Evolutionary conservation across 2,797 vertebrate genomes (phyloP).

Genomic region (Sitta carolinensis): DNA sequence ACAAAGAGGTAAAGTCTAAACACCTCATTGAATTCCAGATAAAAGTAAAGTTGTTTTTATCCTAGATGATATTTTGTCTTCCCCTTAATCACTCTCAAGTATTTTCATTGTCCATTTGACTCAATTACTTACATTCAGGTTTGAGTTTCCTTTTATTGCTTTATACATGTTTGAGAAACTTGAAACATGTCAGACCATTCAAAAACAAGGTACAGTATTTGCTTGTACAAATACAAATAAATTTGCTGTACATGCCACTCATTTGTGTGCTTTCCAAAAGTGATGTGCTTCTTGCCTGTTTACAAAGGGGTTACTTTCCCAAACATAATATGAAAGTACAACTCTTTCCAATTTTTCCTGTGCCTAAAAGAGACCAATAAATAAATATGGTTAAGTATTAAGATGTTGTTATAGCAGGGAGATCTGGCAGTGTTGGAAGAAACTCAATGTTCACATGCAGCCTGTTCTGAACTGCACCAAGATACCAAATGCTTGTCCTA

Average conservation of each 20-base stretch:
- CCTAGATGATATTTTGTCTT: neutral
- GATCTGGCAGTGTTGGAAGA: neutral
- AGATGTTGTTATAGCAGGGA: neutral
- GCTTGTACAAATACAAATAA: neutral
- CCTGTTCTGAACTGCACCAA: neutral
- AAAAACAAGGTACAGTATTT: neutral
- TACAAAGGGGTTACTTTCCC: neutral
- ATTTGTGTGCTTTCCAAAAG: neutral
- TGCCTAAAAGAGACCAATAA: neutral
- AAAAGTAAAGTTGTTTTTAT: neutral
- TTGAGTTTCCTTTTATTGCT: neutral
- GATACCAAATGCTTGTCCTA: neutral
- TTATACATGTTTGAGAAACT: neutral
- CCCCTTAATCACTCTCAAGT: neutral
- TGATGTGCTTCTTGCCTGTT: neutral
- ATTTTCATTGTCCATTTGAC: neutral
- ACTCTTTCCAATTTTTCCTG: neutral
- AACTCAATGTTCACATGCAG: neutral
- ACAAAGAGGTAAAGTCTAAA: neutral
- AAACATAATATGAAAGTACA: neutral
- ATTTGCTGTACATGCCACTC: neutral
- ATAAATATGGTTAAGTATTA: neutral
- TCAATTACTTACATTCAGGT: neutral
- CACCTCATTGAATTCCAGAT: neutral
- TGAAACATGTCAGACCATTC: neutral